phyloP scores from a whole-genome alignment of 2,888 invertebrate genomes.

The Ischnus inquisitorius region DNA sequence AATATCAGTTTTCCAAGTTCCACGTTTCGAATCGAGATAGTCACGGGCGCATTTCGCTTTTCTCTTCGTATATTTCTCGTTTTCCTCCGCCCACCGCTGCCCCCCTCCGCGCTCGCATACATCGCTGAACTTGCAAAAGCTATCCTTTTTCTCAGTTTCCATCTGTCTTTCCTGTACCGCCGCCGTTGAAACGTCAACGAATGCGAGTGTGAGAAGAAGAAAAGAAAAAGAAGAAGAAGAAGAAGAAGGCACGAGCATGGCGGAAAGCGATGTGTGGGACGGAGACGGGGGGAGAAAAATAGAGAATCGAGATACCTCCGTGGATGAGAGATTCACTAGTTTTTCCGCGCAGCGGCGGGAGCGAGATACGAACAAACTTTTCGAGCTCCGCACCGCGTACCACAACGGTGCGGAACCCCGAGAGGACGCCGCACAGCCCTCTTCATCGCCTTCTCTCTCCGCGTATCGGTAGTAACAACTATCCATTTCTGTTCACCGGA shows the following conservation, averaged over 20 bases:
- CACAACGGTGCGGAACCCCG: background rate
- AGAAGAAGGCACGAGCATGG: background rate
- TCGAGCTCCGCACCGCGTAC: slow-evolving; percentile 30
- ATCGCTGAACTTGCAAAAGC: slow-evolving; percentile 29
- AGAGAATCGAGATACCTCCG: slow-evolving; percentile 34
- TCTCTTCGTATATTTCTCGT: slow-evolving; percentile 57
- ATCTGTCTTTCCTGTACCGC: slow-evolving; percentile 29
- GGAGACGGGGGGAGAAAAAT: slow-evolving; percentile 23
- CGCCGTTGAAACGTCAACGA: slow-evolving; percentile 4
- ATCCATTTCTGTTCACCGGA: slow-evolving; percentile 27
- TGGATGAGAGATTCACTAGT: slow-evolving; percentile 41
- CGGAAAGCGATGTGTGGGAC: slow-evolving; percentile 3
- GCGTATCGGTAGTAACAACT: slow-evolving; percentile 43
- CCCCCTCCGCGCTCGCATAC: background rate
- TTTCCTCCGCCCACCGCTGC: background rate
- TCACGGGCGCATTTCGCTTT: slow-evolving; percentile 60
- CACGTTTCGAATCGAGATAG: slow-evolving; percentile 78
- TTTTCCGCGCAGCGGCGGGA: slow-evolving; percentile 5
- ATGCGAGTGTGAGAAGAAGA: slow-evolving; percentile 9
- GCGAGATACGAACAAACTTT: slow-evolving; percentile 44
- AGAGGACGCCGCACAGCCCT: background rate
- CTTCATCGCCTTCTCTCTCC: slow-evolving; percentile 8
- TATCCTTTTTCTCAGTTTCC: slow-evolving; percentile 24
- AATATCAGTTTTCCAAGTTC: slow-evolving; percentile 82
- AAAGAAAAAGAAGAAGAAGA: slow-evolving; percentile 1